Conservation (phyloP, 64 coral and sea anemone genomes). For the Cladopsammia gracilis region DNA sequence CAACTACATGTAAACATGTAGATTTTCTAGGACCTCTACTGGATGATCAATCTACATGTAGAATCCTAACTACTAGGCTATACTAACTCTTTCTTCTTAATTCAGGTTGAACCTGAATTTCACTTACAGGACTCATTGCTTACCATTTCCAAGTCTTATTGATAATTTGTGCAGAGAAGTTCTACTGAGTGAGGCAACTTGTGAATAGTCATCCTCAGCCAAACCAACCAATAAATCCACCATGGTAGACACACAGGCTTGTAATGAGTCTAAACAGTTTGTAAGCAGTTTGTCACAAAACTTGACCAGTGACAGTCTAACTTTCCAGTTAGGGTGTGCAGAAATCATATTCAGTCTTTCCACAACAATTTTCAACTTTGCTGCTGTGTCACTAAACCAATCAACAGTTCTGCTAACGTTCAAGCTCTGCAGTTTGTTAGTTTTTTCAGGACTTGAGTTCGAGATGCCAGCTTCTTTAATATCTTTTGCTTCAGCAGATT, state of each 20-base stretch:
- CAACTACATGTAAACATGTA: no score
- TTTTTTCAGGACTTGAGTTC: constrained; percentile 25
- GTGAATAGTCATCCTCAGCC: constrained; percentile 76
- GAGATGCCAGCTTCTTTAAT: constrained; percentile 7
- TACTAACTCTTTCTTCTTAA: no score
- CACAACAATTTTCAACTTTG: constrained; percentile 83
- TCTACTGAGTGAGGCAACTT: constrained; percentile 79
- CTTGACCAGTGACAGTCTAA: constrained; percentile 64
- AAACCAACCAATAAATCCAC: constrained; percentile 84
- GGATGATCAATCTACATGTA: no score
- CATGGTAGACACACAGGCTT: constrained; percentile 64
- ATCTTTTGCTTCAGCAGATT: neutral
- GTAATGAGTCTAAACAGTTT: constrained; percentile 78
- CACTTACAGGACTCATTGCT: neutral
- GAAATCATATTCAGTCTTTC: constrained; percentile 39
- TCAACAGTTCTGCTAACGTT: constrained; percentile 26
- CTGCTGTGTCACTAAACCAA: constrained; percentile 82
- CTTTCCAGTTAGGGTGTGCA: constrained; percentile 90
- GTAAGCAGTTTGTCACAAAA: constrained; percentile 74
- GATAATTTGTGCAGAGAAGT: constrained; percentile 59
- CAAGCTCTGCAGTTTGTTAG: constrained; percentile 41
- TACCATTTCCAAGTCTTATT: constrained; percentile 70
- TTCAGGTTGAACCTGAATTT: neutral
- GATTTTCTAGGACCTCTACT: no score
- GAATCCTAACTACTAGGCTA: no score